These are phyloP conservation scores for Cynaeus angustus DNA, from an alignment of 2,888 invertebrate genomes.

Conservation along the genomic window DNA sequence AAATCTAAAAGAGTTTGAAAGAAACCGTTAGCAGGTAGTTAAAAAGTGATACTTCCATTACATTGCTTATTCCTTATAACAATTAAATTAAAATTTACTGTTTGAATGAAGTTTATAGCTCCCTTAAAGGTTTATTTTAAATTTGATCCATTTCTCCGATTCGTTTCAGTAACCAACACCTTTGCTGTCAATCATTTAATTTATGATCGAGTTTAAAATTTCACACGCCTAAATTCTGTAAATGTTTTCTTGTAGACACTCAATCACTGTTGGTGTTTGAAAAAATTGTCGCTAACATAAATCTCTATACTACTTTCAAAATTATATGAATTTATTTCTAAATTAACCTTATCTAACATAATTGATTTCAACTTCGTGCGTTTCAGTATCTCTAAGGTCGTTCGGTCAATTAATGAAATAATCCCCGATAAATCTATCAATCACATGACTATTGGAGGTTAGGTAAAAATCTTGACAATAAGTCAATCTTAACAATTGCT, in stretches of 20 bases:
- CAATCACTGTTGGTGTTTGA: background rate
- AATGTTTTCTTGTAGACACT: background rate
- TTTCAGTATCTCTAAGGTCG: conserved; percentile 41
- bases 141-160: conserved; percentile 2
- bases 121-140: background rate
- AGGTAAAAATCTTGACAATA: conserved; percentile 37
- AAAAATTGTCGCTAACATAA: conserved; percentile 3
- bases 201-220: conserved; percentile 22
- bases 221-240: conserved; percentile 14
- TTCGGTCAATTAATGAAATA: conserved; percentile 54
- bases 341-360: conserved; percentile 12
- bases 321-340: background rate
- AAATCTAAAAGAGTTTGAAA: no score
- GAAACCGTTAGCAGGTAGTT: no score
- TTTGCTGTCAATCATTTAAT: conserved; percentile 8
- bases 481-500: conserved; percentile 33
- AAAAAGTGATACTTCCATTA: background rate
- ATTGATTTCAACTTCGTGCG: background rate
- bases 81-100: background rate
- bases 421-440: conserved; percentile 57
- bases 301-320: background rate
- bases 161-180: background rate
- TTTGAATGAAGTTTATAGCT: background rate
- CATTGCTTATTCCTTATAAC: background rate
- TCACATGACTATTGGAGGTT: conserved; percentile 46